Percentiles rank a stretch among this genome's conserved stretches.
phyloP scores from a whole-genome alignment of 2,797 vertebrate genomes.

The Australoheros facetus region DNA sequence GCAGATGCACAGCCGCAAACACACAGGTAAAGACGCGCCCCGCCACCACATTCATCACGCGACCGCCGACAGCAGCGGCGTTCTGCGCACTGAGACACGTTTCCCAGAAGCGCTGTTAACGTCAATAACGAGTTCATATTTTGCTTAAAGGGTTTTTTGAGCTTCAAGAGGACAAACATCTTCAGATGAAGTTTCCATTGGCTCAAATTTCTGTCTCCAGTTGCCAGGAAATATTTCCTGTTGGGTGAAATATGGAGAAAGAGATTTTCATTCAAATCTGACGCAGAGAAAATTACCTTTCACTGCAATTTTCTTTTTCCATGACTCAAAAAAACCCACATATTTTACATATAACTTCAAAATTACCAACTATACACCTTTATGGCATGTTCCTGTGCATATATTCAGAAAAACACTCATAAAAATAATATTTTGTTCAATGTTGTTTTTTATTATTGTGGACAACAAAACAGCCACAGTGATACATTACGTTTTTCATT shows the following conservation, averaged over 20 bases:
- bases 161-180: neutral
- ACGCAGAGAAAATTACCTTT: neutral
- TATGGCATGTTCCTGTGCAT: neutral
- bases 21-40: conserved; percentile 86
- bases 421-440: neutral
- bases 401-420: neutral
- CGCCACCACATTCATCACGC: neutral
- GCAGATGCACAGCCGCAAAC: conserved; percentile 98
- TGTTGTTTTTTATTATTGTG: neutral
- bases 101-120: neutral
- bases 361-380: neutral
- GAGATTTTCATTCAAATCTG: neutral
- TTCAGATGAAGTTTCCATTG: conserved; percentile 17
- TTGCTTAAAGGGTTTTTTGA: neutral
- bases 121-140: neutral
- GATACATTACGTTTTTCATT: neutral
- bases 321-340: neutral
- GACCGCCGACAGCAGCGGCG: neutral
- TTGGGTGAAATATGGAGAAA: conserved; percentile 1
- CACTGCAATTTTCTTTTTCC: neutral
- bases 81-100: neutral
- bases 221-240: conserved; percentile 15
- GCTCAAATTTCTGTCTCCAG: neutral
- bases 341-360: neutral
- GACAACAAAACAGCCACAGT: neutral